phyloP scores from a whole-genome alignment of 2,113 vertebrate genomes.

The Phoenicopterus ruber region DNA sequence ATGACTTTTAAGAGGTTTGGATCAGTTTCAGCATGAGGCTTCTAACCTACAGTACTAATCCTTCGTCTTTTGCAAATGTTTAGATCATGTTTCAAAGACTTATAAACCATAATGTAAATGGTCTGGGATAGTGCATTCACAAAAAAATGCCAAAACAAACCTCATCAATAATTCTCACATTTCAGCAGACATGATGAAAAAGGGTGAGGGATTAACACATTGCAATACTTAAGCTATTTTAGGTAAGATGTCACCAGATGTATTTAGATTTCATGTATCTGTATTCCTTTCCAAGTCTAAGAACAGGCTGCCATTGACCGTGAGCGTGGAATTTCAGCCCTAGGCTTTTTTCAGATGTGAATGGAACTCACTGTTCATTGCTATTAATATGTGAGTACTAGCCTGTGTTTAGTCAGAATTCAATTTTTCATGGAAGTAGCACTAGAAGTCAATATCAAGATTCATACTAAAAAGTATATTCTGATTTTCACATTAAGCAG shows the following conservation, averaged over 20 bases:
- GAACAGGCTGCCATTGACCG: background rate
- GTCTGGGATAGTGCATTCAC: background rate
- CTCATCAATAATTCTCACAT: background rate
- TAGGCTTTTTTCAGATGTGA: background rate
- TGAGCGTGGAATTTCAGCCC: background rate
- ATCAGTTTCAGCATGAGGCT: background rate
- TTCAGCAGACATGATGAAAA: background rate
- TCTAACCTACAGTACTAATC: background rate
- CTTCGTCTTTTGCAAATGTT: background rate
- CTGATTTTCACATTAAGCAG: background rate
- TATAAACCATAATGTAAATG: background rate
- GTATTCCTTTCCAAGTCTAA: background rate
- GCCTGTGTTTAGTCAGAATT: background rate
- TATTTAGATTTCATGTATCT: background rate
- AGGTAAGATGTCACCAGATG: background rate
- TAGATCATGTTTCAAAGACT: background rate
- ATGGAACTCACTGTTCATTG: background rate
- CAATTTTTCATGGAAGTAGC: background rate
- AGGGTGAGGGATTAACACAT: background rate
- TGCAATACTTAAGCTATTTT: background rate
- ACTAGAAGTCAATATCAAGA: background rate
- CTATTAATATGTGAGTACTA: background rate
- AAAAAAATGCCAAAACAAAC: background rate
- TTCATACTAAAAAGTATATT: background rate
- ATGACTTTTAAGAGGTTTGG: background rate